A percentile compares a stretch with the other conserved stretches of the same genome.
phyloP scores from a whole-genome alignment of 2,888 invertebrate genomes.

The Drosophila pseudotalamancana region DNA sequence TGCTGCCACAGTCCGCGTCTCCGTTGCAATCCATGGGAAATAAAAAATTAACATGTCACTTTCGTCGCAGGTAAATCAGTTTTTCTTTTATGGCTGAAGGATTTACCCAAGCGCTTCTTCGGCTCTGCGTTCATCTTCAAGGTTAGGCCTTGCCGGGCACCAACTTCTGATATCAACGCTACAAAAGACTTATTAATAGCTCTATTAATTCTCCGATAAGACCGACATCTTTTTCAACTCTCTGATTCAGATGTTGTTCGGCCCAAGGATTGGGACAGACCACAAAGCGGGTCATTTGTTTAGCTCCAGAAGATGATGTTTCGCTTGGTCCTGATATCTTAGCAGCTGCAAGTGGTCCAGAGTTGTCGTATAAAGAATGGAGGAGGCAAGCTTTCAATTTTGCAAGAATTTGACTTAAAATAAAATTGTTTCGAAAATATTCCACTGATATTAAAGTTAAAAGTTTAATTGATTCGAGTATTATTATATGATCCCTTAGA shows the following conservation, averaged over 20 bases:
- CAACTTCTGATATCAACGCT: slow-evolving; percentile 50
- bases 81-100: slow-evolving; percentile 62
- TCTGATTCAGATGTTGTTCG: slow-evolving; percentile 40
- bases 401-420: too few relatives aligned
- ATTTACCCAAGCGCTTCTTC: slow-evolving; percentile 51
- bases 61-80: slow-evolving; percentile 78
- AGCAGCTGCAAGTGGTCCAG: slow-evolving; percentile 15
- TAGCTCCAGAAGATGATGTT: background rate
- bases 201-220: slow-evolving; percentile 77
- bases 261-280: slow-evolving; percentile 29
- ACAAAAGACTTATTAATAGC: slow-evolving; percentile 79
- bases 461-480: too few relatives aligned
- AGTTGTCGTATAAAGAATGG: background rate
- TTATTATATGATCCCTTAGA: too few relatives aligned
- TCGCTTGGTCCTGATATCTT: slow-evolving; percentile 2
- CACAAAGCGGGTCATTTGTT: too few relatives aligned
- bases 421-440: too few relatives aligned
- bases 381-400: background rate
- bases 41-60: slow-evolving; percentile 80
- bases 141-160: slow-evolving; percentile 42
- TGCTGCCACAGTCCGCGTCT: slow-evolving; percentile 21
- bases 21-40: slow-evolving; percentile 38
- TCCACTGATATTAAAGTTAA: too few relatives aligned
- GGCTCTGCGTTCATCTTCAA: slow-evolving; percentile 37
- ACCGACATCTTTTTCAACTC: slow-evolving; percentile 49